Conservation (phyloP, 2,113 vertebrate genomes). For the Sapayoa aenigma region DNA sequence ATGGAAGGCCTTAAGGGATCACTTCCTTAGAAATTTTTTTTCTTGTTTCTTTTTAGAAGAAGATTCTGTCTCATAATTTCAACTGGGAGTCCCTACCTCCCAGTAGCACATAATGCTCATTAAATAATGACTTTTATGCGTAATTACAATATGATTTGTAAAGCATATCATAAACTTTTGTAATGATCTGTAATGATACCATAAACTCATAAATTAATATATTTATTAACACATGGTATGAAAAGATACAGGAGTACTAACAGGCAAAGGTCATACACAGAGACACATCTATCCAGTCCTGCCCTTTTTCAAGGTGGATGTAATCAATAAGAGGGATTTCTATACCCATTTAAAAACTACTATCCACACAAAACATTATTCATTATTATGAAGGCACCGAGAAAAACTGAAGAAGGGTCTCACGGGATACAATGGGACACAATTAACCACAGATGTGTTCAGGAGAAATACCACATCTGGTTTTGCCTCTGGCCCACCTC, state of each 20-base stretch:
- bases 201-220: background rate
- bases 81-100: background rate
- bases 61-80: background rate
- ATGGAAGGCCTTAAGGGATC: background rate
- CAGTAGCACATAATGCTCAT: background rate
- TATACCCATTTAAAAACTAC: background rate
- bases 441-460: background rate
- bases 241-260: background rate
- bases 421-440: background rate
- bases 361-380: background rate
- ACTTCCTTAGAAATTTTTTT: background rate
- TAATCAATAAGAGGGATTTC: background rate
- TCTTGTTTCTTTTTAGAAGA: background rate
- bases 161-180: no score
- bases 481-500: background rate
- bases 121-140: rapidly evolving
- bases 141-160: background rate
- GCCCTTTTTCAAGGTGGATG: background rate
- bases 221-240: background rate
- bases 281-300: background rate
- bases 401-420: background rate
- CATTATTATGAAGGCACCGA: background rate
- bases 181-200: background rate
- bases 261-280: background rate
- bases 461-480: background rate